Percentiles rank a stretch among this genome's conserved stretches.
phyloP scores from a whole-genome alignment of 2,113 vertebrate genomes.

The Erythrolamprus reginae region DNA sequence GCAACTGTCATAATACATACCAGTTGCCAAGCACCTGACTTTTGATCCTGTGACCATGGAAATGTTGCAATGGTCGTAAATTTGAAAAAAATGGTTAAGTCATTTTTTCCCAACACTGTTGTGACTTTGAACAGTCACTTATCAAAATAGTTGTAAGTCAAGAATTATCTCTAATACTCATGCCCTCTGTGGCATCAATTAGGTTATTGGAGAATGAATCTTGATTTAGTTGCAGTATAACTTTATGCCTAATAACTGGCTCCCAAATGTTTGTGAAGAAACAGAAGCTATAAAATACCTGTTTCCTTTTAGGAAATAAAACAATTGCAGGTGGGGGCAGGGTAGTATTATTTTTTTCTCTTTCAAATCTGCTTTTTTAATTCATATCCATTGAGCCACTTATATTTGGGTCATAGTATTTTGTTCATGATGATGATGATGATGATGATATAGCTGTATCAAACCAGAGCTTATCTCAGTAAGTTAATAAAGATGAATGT shows the following conservation, averaged over 20 bases:
- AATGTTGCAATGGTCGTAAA: neutral
- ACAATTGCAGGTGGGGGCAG: neutral
- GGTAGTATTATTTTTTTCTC: neutral
- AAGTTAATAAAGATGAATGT: neutral
- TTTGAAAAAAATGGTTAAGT: neutral
- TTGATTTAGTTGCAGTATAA: neutral
- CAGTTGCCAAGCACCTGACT: neutral
- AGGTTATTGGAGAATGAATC: neutral
- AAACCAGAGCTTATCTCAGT: neutral
- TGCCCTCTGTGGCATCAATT: neutral
- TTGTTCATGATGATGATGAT: neutral
- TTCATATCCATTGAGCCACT: neutral
- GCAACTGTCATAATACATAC: neutral
- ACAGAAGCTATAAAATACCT: neutral
- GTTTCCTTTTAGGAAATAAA: neutral
- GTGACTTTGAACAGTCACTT: neutral
- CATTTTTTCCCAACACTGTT: neutral
- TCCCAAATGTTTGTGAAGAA: neutral
- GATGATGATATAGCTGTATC: neutral
- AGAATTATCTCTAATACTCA: neutral
- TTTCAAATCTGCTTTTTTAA: neutral
- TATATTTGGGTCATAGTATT: neutral
- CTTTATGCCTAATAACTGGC: neutral
- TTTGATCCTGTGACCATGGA: neutral
- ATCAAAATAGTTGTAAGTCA: neutral